These are phyloP conservation scores for Cyprinodon tularosa DNA, from an alignment of 2,113 vertebrate species.

Conservation along the genomic window DNA sequence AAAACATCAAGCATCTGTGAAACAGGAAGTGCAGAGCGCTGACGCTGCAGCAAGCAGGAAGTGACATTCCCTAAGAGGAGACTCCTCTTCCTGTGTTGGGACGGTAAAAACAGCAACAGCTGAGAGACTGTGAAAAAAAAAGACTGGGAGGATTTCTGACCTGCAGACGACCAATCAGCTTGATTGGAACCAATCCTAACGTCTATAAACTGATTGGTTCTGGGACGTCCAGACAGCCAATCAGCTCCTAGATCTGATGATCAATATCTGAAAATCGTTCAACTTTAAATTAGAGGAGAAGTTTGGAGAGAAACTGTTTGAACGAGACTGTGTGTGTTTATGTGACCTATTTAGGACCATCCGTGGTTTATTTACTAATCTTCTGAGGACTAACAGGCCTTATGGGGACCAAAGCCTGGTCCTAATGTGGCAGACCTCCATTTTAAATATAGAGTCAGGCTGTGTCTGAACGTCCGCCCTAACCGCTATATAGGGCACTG, in stretches of 20 bases:
- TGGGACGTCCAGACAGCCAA: background rate
- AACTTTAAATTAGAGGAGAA: background rate
- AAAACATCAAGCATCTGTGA: slow-evolving; percentile 17
- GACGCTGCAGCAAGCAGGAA: slow-evolving; percentile 40
- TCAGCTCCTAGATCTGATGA: background rate
- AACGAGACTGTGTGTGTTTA: background rate
- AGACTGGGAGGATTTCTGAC: background rate
- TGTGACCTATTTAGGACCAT: too few species aligned
- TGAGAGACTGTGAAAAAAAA: background rate
- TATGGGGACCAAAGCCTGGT: too few species aligned
- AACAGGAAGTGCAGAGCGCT: slow-evolving; percentile 43
- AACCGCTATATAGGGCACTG: too few species aligned
- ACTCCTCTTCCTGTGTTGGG: slow-evolving; percentile 2
- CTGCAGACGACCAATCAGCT: too few species aligned
- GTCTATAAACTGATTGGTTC: too few species aligned
- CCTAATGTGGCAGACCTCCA: too few species aligned
- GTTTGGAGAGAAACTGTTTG: background rate
- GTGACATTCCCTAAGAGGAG: slow-evolving; percentile 11
- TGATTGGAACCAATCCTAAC: background rate
- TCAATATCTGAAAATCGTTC: background rate
- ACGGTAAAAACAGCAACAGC: background rate
- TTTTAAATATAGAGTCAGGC: too few species aligned
- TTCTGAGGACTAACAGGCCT: too few species aligned
- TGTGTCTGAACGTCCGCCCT: too few species aligned
- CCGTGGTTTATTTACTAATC: too few species aligned